Evolutionary conservation across 2,797 vertebrate genomes (phyloP).

Genomic region (Anas flavirostris): DNA sequence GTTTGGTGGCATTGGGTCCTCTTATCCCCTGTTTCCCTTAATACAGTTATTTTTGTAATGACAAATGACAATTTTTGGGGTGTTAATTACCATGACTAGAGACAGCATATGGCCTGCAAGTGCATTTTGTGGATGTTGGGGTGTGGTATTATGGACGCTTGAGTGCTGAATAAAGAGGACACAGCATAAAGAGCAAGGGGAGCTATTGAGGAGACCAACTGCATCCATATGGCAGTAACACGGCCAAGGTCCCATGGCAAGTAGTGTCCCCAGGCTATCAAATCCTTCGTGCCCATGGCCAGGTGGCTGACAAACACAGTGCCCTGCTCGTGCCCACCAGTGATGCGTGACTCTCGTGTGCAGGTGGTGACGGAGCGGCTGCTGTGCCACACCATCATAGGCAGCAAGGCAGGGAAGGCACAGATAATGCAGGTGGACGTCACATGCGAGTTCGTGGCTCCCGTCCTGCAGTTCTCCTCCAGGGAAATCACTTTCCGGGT

Average conservation of each 20-base stretch:
- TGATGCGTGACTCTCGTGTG: background rate
- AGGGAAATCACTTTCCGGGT: slow-evolving; percentile 82
- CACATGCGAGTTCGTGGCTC: slow-evolving; percentile 84
- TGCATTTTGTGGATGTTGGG: background rate
- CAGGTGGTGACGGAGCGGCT: slow-evolving; percentile 85
- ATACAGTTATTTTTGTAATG: background rate
- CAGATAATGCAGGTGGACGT: slow-evolving; percentile 83
- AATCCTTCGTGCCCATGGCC: accelerated
- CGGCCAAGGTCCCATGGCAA: background rate
- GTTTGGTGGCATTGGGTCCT: background rate
- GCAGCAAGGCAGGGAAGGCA: slow-evolving; percentile 63
- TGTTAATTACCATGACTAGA: background rate
- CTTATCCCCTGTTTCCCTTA: background rate
- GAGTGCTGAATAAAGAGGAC: background rate
- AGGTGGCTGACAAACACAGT: background rate
- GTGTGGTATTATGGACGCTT: background rate
- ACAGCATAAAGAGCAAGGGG: background rate
- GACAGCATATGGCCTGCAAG: background rate
- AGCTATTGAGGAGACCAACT: background rate
- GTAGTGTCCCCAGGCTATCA: background rate
- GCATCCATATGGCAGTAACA: background rate
- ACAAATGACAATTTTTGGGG: background rate
- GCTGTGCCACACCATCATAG: slow-evolving; percentile 82
- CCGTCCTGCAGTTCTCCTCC: slow-evolving; percentile 81
- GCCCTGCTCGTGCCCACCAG: background rate